Conservation (phyloP, 2,113 vertebrate genomes). For the Eonycteris spelaea region DNA sequence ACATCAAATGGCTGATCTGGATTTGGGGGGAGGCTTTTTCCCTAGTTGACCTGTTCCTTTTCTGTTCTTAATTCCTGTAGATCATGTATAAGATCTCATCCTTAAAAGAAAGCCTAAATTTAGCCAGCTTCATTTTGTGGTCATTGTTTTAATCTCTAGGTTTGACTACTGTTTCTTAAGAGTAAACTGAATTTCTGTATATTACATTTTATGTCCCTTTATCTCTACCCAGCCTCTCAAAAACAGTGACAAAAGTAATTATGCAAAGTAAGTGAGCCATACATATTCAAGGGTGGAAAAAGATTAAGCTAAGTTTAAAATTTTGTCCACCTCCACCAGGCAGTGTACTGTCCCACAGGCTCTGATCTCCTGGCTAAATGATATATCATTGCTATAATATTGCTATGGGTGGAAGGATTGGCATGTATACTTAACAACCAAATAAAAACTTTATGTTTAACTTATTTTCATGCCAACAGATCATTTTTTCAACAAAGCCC, state of each 20-base stretch:
- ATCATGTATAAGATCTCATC: neutral
- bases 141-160: conserved; percentile 26
- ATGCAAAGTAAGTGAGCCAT: neutral
- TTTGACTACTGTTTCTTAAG: conserved; percentile 23
- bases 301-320: conserved; percentile 29
- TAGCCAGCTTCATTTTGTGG: neutral
- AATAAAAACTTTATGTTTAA: conserved; percentile 3
- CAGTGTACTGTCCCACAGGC: neutral
- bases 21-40: conserved; percentile 62
- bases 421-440: neutral
- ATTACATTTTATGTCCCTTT: neutral
- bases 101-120: neutral
- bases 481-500: conserved; percentile 35
- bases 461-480: neutral
- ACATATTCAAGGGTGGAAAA: neutral
- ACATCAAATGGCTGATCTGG: conserved; percentile 76
- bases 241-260: neutral
- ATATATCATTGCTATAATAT: neutral
- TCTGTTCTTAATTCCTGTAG: neutral
- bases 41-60: neutral
- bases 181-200: conserved; percentile 11
- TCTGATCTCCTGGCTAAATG: neutral
- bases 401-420: neutral
- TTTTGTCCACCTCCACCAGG: neutral
- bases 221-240: neutral